Evolutionary conservation across 2,113 vertebrate genomes (phyloP).

Genomic region (Loxodonta africana): DNA sequence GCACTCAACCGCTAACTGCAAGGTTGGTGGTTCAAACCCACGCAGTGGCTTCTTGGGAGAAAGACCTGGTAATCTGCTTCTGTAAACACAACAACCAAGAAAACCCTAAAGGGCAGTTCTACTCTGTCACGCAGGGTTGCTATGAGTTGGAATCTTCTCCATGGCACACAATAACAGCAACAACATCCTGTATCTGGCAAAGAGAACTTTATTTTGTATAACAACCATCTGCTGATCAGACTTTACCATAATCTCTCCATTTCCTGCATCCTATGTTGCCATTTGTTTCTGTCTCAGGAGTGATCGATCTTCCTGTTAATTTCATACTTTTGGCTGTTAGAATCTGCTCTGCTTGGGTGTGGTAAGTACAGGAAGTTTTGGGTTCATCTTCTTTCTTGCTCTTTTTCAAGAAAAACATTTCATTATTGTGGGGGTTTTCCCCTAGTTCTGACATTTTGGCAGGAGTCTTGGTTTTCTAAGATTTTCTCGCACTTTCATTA

Average conservation of each 20-base stretch:
- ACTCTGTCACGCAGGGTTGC: background rate
- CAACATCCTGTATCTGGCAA: background rate
- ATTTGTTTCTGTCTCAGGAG: background rate
- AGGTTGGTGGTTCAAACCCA: background rate
- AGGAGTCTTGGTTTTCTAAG: background rate
- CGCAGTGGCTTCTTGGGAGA: too few relatives aligned
- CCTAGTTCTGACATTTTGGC: background rate
- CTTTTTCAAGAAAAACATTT: background rate
- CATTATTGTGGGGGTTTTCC: background rate
- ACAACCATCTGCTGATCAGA: background rate
- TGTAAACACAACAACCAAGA: background rate
- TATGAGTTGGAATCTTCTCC: background rate
- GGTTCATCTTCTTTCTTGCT: background rate
- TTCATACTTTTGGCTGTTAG: background rate
- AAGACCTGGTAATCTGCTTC: background rate
- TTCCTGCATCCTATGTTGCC: background rate
- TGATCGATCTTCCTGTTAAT: background rate
- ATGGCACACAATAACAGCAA: background rate
- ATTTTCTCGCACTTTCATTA: background rate
- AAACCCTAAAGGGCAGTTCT: background rate
- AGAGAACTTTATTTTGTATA: background rate
- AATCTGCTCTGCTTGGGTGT: background rate
- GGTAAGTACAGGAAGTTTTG: background rate
- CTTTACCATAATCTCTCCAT: background rate
- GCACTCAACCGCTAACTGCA: background rate